Evolutionary conservation across 2,113 vertebrate genomes (phyloP), one percentile per base, ranked within the genome.

Genomic region (Cryptotis parvus): DNA sequence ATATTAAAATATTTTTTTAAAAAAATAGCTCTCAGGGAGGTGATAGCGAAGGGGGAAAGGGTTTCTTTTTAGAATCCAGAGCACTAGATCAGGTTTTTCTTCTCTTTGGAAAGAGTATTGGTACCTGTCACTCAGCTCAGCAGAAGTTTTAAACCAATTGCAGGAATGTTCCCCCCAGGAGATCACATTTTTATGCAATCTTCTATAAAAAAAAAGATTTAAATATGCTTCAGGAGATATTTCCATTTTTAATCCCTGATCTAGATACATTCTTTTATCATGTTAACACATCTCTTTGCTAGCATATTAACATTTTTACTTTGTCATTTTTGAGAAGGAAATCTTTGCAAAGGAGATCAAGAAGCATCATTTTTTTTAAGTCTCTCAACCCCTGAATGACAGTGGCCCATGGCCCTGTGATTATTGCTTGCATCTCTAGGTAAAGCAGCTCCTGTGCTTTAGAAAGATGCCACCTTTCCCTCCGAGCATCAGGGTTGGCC

Each of bases 191-290:
- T 83, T 29, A 39, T 43, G 11, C 14, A 37, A 22, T 37, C 61
- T 55, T 35, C 33, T 63, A 41, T 66, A 35, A 79, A 12, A 76
- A n/a, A 33, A 83, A 89, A 83, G 31, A 37, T 43, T 33, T 39
- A 3, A 76, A 65, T 58, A 31, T 45, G 20, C 52, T 61, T 63
- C 45, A 37, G 43, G 55, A 78, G 61, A 69, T 73, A 37, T 83
- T 91, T 91, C 41, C 41, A 75, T 29, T 79, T 91, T 84, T 14
- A 76, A 45, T 26, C 35, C 66, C 84, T n/a, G 76, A 65, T 41
- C 24, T 61, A 14, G 7, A 76, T 76, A 11, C 49, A 24, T 77
- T 58, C 35, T 29, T 89, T 58, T 15, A 6, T 7, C 55, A 58
- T 1, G 3, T 68, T 35, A 72, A 9, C 33, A 77, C 88, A 24